Evolutionary conservation across 2,888 invertebrate genomes (phyloP).

Genomic region (Sympetrum striolatum): DNA sequence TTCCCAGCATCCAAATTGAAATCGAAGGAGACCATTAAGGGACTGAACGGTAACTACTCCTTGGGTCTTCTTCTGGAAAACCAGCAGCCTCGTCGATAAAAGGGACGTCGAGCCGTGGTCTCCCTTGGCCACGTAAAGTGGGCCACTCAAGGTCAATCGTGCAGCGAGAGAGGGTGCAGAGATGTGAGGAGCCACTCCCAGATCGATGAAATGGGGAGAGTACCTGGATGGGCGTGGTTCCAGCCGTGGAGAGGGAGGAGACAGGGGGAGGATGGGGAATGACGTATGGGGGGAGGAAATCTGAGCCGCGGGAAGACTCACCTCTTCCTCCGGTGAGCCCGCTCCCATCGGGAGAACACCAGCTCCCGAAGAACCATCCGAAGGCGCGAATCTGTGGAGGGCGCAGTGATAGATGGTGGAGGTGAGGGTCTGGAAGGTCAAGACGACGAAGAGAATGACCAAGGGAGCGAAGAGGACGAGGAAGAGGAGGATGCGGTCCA

Average conservation of each 20-base stretch:
- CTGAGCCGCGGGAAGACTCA: neutral
- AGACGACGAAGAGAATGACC: neutral
- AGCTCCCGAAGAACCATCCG: conserved; percentile 20
- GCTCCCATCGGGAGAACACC: conserved; percentile 26
- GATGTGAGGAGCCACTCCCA: neutral
- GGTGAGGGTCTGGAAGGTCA: neutral
- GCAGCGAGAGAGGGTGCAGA: neutral
- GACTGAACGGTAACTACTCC: neutral
- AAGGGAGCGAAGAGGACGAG: neutral
- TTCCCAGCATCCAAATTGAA: neutral
- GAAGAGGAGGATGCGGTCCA: neutral
- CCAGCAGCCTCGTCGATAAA: neutral
- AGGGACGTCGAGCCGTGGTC: neutral
- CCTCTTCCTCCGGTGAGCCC: conserved; percentile 25
- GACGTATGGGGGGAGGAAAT: neutral
- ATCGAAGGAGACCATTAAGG: neutral
- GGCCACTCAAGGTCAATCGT: neutral
- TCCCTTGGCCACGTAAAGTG: neutral
- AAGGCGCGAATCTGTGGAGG: neutral
- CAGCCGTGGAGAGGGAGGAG: neutral
- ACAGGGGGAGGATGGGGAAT: neutral
- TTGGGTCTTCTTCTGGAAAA: neutral
- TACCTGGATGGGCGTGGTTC: neutral
- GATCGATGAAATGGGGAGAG: conserved; percentile 19
- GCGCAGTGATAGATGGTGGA: neutral